phyloP scores from a whole-genome alignment of 2,888 invertebrate genomes.

The Capitulum mitella region DNA sequence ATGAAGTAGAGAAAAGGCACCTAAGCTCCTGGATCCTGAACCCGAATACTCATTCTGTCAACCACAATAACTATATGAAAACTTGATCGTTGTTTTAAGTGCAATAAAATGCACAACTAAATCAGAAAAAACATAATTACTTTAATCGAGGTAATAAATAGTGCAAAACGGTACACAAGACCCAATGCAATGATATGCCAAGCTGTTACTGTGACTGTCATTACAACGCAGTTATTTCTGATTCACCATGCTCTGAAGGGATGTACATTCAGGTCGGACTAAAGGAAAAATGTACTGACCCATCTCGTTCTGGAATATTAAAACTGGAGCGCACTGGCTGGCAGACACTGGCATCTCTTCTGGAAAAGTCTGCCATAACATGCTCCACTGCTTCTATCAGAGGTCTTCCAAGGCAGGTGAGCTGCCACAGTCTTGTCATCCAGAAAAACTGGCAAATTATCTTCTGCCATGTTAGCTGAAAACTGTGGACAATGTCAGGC shows the following conservation, averaged over 20 bases:
- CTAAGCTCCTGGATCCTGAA: no score
- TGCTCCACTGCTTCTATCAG: background rate
- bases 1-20: no score
- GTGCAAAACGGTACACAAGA: background rate
- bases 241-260: rapidly evolving
- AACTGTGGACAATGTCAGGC: no score
- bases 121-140: no score
- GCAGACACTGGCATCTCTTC: background rate
- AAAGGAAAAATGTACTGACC: background rate
- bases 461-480: background rate
- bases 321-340: conserved; percentile 1
- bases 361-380: background rate
- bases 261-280: background rate
- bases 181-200: background rate
- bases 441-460: background rate
- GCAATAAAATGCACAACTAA: background rate
- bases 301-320: background rate
- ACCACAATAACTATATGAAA: no score
- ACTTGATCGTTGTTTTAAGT: no score
- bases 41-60: no score
- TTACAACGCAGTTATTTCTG: background rate
- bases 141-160: background rate
- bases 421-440: background rate
- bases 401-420: background rate
- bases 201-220: background rate